Conservation (phyloP, 2,888 invertebrate genomes). For the Parnassius smintheus region DNA sequence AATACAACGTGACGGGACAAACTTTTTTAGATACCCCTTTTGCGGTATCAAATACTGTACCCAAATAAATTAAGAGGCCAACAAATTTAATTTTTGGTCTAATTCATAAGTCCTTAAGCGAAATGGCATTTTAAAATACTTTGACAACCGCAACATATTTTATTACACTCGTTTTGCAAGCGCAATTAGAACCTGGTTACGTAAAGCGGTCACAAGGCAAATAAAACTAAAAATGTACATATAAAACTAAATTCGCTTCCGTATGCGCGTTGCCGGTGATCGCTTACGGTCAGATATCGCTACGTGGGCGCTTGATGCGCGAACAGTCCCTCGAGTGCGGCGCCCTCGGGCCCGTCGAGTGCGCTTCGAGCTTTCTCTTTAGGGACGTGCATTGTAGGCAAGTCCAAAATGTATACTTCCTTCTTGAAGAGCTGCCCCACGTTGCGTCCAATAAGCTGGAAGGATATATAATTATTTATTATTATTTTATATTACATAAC, state of each 20-base stretch:
- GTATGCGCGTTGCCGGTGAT: not conserved
- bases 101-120: no score
- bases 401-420: conserved; percentile 91
- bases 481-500: no score
- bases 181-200: not conserved
- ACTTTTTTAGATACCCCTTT: no score
- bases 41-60: no score
- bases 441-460: conserved; percentile 90
- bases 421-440: conserved; percentile 93
- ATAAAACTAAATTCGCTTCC: conserved; percentile 5
- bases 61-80: no score
- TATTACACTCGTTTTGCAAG: no score
- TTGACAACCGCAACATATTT: no score
- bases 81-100: no score
- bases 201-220: conserved; percentile 18
- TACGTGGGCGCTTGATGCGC: conserved; percentile 56
- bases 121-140: no score
- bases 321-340: conserved; percentile 61
- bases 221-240: conserved; percentile 20
- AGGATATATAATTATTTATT: conserved; percentile 28
- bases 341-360: conserved; percentile 57
- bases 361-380: conserved; percentile 61
- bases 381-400: conserved; percentile 84
- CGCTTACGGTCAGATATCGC: conserved; percentile 31
- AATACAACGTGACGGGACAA: no score